Base-by-base conservation (phyloP, 1,140 invertebrate genomes). In the Trialeurodes vaporariorum region DNA sequence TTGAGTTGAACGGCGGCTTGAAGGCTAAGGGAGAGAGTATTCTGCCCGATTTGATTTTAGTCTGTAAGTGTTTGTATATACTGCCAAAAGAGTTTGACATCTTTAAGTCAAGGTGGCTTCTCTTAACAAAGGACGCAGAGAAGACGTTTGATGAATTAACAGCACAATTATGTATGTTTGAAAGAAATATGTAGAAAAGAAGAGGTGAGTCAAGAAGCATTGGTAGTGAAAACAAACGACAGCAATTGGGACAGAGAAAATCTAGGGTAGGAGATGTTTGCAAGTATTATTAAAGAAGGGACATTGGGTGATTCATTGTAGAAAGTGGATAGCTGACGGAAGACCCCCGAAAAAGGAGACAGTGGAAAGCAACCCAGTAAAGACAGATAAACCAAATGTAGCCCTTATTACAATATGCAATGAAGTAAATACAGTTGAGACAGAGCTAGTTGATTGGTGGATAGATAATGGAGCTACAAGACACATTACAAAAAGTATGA, bases 401-500 rank as follows among this genome's bases (percentile, higher is more conserved):
- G 69, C 69, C 40, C 66, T 73, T 13, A 40, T 72, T 34, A 67
- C 71, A 61, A 67, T 70, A 27, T 68, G 68, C 59, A 69, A 70
- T 26, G 25, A 61, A 23, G 60, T 11, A 23, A 22, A 11, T n/a
- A 59, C 25, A 2, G 17, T 67, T 49, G 70, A 71, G 49, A 23
- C 34, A n/a, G 69, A 72, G 70, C 27, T 64, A 66, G 66, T 65
- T n/a, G 71, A 67, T 25, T 75, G 73, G 75, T 73, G 70, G 69
- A 67, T 74, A 27, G 71, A 76, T 61, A 76, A 76, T 62, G 76
- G 76, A 25, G 75, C 75, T 25, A 77, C 71, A 25, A 72, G 66
- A 61, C 75, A 76, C 61, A 63, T 76, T 34, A 73, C 72, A 59
- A 71, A 71, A 67, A 59, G 65, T 58, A 59, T 61, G 12, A 60